These are phyloP conservation scores for Nilaparvata lugens DNA, from an alignment of 1,140 invertebrate genomes.

Conservation along the genomic window DNA sequence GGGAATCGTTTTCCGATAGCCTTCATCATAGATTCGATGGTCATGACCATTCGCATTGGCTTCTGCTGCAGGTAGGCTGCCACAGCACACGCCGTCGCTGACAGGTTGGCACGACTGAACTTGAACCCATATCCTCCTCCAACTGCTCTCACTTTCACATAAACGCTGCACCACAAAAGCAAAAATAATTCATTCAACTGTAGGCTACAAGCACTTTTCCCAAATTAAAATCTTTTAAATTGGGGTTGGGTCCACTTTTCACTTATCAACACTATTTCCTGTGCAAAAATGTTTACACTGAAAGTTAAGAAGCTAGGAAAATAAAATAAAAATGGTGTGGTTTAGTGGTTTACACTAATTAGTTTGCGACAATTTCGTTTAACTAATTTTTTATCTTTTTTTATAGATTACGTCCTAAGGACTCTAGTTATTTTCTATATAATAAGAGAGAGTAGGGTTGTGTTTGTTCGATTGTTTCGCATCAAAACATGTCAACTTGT, in stretches of 20 bases:
- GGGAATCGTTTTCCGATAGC: constrained; percentile 51
- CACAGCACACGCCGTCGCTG: constrained; percentile 50
- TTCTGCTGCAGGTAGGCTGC: constrained; percentile 47
- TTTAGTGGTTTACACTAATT: too few species aligned
- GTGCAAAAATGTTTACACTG: too few species aligned
- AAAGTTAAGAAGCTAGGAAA: too few species aligned
- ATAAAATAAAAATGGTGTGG: too few species aligned
- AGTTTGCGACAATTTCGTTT: too few species aligned
- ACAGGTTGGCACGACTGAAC: constrained; percentile 42
- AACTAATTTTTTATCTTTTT: too few species aligned
- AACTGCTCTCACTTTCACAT: constrained; percentile 50
- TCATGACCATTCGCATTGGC: constrained; percentile 52
- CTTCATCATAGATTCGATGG: constrained; percentile 55
- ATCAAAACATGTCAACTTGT: too few species aligned
- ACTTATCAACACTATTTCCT: background rate
- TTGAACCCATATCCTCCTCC: constrained; percentile 67
- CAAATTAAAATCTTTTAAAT: background rate
- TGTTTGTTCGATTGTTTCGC: too few species aligned
- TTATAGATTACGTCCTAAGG: too few species aligned
- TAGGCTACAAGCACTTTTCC: background rate
- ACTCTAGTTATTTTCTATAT: too few species aligned
- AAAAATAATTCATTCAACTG: constrained; percentile 1
- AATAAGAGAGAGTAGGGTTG: too few species aligned
- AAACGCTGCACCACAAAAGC: constrained; percentile 39
- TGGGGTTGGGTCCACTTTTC: background rate